Percentiles rank a stretch among this genome's conserved stretches.
Conservation (phyloP, 1,140 invertebrate genomes). For the Diabrotica undecimpunctata region DNA sequence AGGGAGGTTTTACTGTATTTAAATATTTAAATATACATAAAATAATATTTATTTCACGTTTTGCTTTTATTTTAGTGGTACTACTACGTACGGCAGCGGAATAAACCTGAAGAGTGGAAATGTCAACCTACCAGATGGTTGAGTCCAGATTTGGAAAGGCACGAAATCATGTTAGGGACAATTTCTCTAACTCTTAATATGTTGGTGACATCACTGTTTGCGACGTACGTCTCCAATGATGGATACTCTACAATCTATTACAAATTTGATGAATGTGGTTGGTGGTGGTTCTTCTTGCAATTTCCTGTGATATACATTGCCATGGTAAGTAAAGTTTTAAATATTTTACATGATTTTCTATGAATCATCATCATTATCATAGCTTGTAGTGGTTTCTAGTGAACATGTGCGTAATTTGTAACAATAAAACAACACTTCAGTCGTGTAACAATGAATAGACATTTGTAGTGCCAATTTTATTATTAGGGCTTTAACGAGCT, state of each 20-base stretch:
- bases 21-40: too few species aligned
- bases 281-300: slow-evolving; percentile 63
- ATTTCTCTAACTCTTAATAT: slow-evolving; percentile 56
- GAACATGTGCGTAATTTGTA: too few species aligned
- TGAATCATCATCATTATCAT: too few species aligned
- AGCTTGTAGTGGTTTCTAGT: too few species aligned
- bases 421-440: too few species aligned
- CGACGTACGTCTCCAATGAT: slow-evolving; percentile 65
- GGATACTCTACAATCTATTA: slow-evolving; percentile 65
- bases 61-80: slow-evolving; percentile 57
- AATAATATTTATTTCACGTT: too few species aligned
- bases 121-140: slow-evolving; percentile 69
- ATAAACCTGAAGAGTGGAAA: slow-evolving; percentile 66
- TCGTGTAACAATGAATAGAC: too few species aligned
- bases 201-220: slow-evolving; percentile 54
- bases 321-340: slow-evolving; percentile 48
- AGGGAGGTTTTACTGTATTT: too few species aligned
- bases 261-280: slow-evolving; percentile 59
- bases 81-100: slow-evolving; percentile 60
- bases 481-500: too few species aligned
- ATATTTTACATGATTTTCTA: too few species aligned
- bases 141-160: slow-evolving; percentile 60
- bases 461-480: too few species aligned
- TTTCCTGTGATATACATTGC: slow-evolving; percentile 62
- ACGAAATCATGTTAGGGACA: slow-evolving; percentile 65